Evolutionary conservation across 2,888 invertebrate species (phyloP), one percentile per base, ranked within the genome.

Genomic region (Lithosia quadra): DNA sequence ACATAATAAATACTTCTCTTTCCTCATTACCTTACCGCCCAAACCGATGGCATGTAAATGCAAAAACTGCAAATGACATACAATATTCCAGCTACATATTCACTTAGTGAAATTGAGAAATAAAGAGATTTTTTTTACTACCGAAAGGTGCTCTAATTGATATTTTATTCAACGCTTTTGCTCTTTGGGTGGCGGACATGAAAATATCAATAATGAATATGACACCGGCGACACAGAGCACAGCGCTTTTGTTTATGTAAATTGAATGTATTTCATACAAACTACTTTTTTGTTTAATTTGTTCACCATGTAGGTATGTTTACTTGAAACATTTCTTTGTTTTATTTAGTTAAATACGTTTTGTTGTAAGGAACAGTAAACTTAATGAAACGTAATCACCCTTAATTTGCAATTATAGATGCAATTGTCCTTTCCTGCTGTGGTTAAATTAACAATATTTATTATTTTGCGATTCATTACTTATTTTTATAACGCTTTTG

Each of bases 61-160:
- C 91, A 94, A 94, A 94, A 94, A 93, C 92, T 68, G 88, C 86
- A 94, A 93, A 94, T 93, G 92, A 94, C 92, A 91, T 92, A 89
- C 91, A 55, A 91, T 91, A 89, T 84, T 84, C 85, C 83, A 76
- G 71, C 83, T 81, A 87, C 88, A 89, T 86, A 91, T 90, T 93
- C 92, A 93, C 92, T 94, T 90, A 90, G 84, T 82, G 77, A 92
- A 93, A 94, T 94, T 94, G 92, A 93, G 93, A 94, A 91, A 90
- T 94, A 91, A 92, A 92, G 86, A 85, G 81, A 86, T 85, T 86
- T 86, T 28, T 89, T 91, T 91, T 90, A 87, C 80, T 78, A 83
- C 79, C 85, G 88, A 90, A 92, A 91, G 88, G 82, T 90, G 88
- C 88, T 92, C 92, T 93, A 94, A 94, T 94, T 94, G 93, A 94